Evolutionary conservation across 2,113 vertebrate species (phyloP), one percentile per base, ranked within the genome.

Genomic region (Castor canadensis): DNA sequence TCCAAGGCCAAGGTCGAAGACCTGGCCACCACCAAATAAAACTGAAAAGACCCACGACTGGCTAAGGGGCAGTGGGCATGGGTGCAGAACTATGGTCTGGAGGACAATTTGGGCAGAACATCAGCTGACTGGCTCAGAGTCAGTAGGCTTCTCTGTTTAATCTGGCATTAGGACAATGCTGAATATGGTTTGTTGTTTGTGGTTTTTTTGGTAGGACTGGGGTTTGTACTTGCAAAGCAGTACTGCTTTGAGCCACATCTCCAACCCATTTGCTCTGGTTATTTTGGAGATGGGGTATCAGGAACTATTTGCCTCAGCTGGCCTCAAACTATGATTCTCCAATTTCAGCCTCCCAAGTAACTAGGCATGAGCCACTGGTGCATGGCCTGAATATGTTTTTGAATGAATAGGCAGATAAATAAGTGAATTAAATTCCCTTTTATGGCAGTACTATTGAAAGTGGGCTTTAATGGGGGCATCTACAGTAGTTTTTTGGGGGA

Each of bases 121-220:
- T 49, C 26, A 0, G 13, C 2, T 2, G 4, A 38, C 28, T 43
- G 77, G 32, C 47, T 22, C 3, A 0, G 12, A 45, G 16, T 9
- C 12, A 9, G 38, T 1, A 3, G 75, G 9, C 35, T 16, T 26
- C 69, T 75, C n/a, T n/a, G n/a, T n/a, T n/a, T n/a, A n/a, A n/a
- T n/a, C n/a, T n/a, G n/a, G n/a, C n/a, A n/a, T n/a, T n/a, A n/a
- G n/a, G n/a, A n/a, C n/a, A n/a, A n/a, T n/a, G n/a, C n/a, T n/a
- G n/a, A n/a, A n/a, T n/a, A n/a, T n/a, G n/a, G n/a, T n/a, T n/a
- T n/a, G n/a, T n/a, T n/a, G n/a, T n/a, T n/a, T n/a, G n/a, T n/a
- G n/a, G n/a, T n/a, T n/a, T n/a, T n/a, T n/a, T n/a, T n/a, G n/a
- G n/a, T n/a, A n/a, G n/a, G n/a, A n/a, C n/a, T n/a, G n/a, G n/a